Evolutionary conservation across 2,888 invertebrate species (phyloP).

Genomic region (Latrodectus hesperus): DNA sequence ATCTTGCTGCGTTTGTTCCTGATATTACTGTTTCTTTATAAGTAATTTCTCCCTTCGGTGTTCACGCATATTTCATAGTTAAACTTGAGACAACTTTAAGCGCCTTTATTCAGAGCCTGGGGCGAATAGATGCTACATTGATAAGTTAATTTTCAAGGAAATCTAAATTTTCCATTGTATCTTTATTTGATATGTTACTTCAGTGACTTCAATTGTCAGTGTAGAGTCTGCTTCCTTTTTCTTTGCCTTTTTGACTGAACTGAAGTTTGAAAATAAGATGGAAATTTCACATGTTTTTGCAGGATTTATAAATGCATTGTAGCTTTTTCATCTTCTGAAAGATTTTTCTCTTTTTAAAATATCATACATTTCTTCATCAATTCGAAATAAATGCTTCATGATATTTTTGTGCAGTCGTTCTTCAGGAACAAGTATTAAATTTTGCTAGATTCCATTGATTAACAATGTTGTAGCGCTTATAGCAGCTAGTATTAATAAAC

Average conservation of each 20-base stretch:
- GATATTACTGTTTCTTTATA: neutral
- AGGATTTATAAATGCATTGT: neutral
- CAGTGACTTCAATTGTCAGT: neutral
- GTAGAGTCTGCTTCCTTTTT: too few species aligned
- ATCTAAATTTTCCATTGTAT: neutral
- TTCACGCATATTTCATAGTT: neutral
- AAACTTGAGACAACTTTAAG: neutral
- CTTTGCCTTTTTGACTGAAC: too few species aligned
- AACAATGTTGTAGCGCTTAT: neutral
- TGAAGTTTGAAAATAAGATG: too few species aligned
- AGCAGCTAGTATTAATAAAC: conserved; percentile 21
- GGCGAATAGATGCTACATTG: neutral
- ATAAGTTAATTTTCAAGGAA: neutral
- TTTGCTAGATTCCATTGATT: conserved; percentile 23
- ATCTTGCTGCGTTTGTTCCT: neutral
- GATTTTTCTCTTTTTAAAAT: too few species aligned
- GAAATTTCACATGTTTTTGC: conserved; percentile 7
- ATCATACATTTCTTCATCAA: too few species aligned
- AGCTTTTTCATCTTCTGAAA: too few species aligned
- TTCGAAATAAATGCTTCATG: too few species aligned
- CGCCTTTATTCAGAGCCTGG: neutral
- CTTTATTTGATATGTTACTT: neutral
- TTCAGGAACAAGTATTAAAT: neutral
- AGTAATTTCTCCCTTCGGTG: neutral
- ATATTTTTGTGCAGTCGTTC: too few species aligned